Percentiles rank a stretch among this genome's conserved stretches.
Conservation (phyloP, 2,888 invertebrate genomes). For the Copidosoma aretas region DNA sequence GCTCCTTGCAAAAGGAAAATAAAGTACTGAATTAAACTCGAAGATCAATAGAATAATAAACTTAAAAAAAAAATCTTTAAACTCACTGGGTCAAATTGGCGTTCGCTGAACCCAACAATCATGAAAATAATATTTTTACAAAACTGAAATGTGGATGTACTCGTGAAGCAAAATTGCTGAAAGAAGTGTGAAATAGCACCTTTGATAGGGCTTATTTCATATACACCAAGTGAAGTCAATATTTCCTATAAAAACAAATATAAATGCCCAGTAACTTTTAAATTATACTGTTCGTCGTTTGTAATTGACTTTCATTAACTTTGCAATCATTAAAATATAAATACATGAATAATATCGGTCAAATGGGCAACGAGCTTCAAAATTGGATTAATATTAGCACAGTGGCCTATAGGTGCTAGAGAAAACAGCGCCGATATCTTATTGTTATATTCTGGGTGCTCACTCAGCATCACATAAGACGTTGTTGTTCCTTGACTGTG, state of each 20-base stretch:
- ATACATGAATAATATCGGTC: slow-evolving; percentile 6
- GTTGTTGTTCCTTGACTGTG: slow-evolving; percentile 69
- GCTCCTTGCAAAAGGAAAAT: slow-evolving; percentile 75
- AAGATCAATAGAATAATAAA: not conserved
- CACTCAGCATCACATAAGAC: slow-evolving; percentile 60
- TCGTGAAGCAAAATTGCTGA: slow-evolving; percentile 71
- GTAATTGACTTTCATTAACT: not conserved
- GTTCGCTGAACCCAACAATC: slow-evolving; percentile 66
- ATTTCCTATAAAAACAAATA: no score
- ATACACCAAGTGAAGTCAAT: slow-evolving; percentile 64
- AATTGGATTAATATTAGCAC: slow-evolving; percentile 34
- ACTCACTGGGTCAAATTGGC: slow-evolving; percentile 58
- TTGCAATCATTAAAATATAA: not conserved
- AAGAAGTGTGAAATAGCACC: no score
- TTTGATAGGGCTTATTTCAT: slow-evolving; percentile 69
- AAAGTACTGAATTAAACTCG: slow-evolving; percentile 50
- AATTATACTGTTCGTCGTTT: not conserved
- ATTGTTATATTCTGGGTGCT: slow-evolving; percentile 61
- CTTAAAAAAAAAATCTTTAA: not conserved
- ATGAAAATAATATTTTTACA: slow-evolving; percentile 74
- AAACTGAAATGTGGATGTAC: no score
- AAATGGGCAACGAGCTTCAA: no score
- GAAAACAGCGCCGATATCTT: slow-evolving; percentile 56
- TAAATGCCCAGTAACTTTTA: slow-evolving; percentile 19
- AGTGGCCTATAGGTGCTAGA: slow-evolving; percentile 62